Evolutionary conservation across 2,888 invertebrate genomes (phyloP).

Genomic region (Cantharis flavilabris): DNA sequence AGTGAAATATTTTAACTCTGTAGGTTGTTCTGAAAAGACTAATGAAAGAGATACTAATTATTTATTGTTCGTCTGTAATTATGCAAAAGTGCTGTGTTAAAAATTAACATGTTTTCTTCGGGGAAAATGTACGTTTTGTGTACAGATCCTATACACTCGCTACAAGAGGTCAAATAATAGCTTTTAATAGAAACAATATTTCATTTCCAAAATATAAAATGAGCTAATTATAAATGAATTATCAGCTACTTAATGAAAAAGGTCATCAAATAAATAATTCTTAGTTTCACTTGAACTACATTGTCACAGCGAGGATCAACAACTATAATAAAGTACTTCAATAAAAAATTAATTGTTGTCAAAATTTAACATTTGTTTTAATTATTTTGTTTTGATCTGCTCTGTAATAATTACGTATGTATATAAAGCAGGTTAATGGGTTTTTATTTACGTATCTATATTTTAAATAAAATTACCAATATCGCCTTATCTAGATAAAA

Average conservation of each 20-base stretch:
- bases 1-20: too few relatives aligned
- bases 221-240: background rate
- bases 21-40: too few relatives aligned
- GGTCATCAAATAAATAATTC: background rate
- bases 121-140: too few relatives aligned
- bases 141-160: too few relatives aligned
- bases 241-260: background rate
- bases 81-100: too few relatives aligned
- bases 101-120: too few relatives aligned
- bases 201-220: background rate
- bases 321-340: background rate
- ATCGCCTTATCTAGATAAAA: background rate
- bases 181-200: too few relatives aligned
- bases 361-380: background rate
- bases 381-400: background rate
- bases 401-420: background rate
- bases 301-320: background rate
- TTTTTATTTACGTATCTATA: background rate
- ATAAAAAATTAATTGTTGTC: background rate
- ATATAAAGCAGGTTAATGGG: background rate
- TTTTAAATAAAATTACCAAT: background rate
- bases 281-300: background rate
- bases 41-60: too few relatives aligned
- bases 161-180: too few relatives aligned
- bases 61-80: too few relatives aligned